Conservation (phyloP, 1,140 invertebrate species). For the Triops longicaudatus region DNA sequence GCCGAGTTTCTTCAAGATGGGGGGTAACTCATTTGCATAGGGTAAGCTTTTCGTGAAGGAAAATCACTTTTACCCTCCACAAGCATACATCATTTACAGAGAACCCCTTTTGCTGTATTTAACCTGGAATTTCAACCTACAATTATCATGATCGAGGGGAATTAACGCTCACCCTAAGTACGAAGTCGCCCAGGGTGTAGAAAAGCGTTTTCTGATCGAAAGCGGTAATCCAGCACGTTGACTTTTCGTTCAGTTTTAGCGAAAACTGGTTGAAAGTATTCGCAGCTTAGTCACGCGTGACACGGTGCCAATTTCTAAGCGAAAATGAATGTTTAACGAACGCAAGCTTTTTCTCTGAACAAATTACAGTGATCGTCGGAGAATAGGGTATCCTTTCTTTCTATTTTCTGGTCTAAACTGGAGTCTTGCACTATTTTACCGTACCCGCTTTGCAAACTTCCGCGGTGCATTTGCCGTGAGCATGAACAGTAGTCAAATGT, state of each 20-base stretch:
- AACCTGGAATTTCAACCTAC: background rate
- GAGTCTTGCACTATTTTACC: background rate
- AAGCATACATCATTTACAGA: background rate
- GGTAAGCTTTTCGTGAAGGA: background rate
- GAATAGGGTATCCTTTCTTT: background rate
- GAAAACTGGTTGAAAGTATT: background rate
- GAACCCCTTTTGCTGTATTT: background rate
- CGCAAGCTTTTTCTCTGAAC: background rate
- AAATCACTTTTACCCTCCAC: background rate
- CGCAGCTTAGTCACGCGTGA: background rate
- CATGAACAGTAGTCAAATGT: background rate
- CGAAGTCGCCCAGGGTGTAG: background rate
- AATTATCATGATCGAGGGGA: background rate
- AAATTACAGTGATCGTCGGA: no score
- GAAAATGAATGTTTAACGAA: background rate
- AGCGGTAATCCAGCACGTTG: background rate
- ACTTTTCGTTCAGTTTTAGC: background rate
- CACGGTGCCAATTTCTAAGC: background rate
- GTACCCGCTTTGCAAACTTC: background rate
- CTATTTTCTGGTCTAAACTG: background rate
- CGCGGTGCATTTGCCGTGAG: background rate
- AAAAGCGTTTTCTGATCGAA: background rate
- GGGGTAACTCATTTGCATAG: background rate
- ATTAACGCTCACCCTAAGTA: background rate
- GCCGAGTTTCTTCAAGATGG: background rate